A percentile compares a stretch with the other conserved stretches of the same genome.
Conservation (phyloP, 2,113 vertebrate genomes). For the Ivindomyrus marchei region DNA sequence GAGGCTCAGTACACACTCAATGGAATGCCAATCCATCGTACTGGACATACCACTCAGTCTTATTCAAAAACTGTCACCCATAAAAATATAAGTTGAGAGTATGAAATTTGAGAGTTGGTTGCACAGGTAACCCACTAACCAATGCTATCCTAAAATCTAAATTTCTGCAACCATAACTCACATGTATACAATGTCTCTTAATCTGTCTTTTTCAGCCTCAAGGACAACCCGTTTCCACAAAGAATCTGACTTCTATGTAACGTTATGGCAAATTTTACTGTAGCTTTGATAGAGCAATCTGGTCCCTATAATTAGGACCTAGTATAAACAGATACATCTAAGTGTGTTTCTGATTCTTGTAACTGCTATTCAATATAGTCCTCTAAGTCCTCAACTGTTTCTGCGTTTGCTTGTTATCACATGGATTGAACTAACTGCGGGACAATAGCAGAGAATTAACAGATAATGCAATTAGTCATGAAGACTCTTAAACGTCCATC, state of each 20-base stretch:
- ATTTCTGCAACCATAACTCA: background rate
- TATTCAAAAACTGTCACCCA: background rate
- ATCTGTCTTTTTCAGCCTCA: background rate
- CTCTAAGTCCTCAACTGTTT: background rate
- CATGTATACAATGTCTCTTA: background rate
- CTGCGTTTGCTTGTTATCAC: background rate
- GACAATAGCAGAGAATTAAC: background rate
- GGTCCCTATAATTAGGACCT: background rate
- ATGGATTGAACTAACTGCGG: background rate
- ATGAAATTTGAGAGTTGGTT: background rate
- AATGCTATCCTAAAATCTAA: background rate
- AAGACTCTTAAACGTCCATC: background rate
- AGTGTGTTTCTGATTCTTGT: background rate
- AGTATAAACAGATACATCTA: background rate
- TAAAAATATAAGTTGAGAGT: background rate
- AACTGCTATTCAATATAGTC: background rate
- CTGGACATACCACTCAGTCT: background rate
- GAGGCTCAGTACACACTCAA: background rate
- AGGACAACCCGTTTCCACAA: background rate
- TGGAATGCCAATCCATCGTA: background rate
- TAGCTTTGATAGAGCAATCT: background rate
- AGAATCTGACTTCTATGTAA: background rate
- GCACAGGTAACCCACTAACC: background rate
- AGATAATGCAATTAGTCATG: background rate
- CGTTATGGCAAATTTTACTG: background rate